phyloP scores from a whole-genome alignment of 2,888 invertebrate genomes.

The Cephus rjabovi region DNA sequence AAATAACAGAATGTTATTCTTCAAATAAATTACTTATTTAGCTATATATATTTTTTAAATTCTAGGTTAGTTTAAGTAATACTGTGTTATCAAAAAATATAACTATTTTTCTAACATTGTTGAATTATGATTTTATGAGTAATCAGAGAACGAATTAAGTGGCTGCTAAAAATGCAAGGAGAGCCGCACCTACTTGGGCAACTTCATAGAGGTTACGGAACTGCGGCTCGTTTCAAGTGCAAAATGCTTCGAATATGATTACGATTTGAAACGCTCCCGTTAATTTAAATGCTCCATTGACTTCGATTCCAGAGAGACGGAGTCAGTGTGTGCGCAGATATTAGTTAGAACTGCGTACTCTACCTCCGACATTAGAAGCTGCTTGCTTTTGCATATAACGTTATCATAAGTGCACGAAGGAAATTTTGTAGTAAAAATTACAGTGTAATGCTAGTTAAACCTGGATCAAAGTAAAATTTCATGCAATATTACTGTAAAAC shows the following conservation, averaged over 20 bases:
- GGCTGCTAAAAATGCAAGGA: background rate
- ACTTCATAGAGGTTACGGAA: background rate
- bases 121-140: too few species aligned
- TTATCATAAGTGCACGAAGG: background rate
- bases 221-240: background rate
- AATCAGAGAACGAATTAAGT: background rate
- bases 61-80: background rate
- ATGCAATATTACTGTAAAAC: too few species aligned
- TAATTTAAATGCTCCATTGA: background rate
- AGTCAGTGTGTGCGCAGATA: background rate
- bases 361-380: background rate
- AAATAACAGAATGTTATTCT: too few species aligned
- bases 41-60: background rate
- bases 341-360: background rate
- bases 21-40: background rate
- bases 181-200: background rate
- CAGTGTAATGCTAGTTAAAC: too few species aligned
- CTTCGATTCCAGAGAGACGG: background rate
- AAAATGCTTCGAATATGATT: background rate
- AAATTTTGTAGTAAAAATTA: too few species aligned
- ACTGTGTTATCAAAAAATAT: background rate
- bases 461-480: too few species aligned
- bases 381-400: background rate
- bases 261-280: background rate
- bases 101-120: background rate